phyloP scores from a whole-genome alignment of 2,888 invertebrate species.

The Copidosoma aretas region DNA sequence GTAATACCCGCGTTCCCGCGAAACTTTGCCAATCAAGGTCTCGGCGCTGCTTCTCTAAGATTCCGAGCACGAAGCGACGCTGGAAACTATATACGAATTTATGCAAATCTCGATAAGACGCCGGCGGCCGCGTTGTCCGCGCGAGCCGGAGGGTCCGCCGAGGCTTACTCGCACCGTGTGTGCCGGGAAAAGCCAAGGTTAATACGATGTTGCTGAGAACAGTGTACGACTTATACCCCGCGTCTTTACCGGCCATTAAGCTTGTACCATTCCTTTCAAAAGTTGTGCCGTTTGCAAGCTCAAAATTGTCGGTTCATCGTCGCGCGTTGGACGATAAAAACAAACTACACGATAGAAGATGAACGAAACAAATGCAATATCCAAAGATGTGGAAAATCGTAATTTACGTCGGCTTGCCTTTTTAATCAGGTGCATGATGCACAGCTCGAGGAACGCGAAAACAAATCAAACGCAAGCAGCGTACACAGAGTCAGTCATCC shows the following conservation, averaged over 20 bases:
- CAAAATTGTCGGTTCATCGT: background rate
- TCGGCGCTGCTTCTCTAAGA: background rate
- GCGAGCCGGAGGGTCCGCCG: background rate
- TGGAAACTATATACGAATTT: slow-evolving; percentile 54
- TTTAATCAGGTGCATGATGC: too few relatives aligned
- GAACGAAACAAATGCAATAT: too few relatives aligned
- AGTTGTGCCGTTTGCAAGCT: background rate
- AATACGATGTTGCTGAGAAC: background rate
- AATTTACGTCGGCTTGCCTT: too few relatives aligned
- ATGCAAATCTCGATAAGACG: slow-evolving; percentile 62
- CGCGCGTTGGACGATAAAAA: too few relatives aligned
- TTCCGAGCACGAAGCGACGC: slow-evolving; percentile 1
- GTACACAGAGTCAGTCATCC: too few relatives aligned
- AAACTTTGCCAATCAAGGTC: background rate
- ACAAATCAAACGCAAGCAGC: too few relatives aligned
- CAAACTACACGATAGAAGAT: too few relatives aligned
- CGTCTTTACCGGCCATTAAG: slow-evolving; percentile 51
- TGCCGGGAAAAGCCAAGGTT: background rate
- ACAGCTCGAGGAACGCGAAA: too few relatives aligned
- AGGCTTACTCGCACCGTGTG: background rate
- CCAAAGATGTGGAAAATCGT: too few relatives aligned
- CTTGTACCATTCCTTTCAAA: background rate
- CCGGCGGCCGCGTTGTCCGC: slow-evolving; percentile 30
- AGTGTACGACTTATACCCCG: background rate
- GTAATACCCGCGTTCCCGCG: background rate